phyloP scores from a whole-genome alignment of 2,113 vertebrate genomes.

The Amblyopsis rosae region DNA sequence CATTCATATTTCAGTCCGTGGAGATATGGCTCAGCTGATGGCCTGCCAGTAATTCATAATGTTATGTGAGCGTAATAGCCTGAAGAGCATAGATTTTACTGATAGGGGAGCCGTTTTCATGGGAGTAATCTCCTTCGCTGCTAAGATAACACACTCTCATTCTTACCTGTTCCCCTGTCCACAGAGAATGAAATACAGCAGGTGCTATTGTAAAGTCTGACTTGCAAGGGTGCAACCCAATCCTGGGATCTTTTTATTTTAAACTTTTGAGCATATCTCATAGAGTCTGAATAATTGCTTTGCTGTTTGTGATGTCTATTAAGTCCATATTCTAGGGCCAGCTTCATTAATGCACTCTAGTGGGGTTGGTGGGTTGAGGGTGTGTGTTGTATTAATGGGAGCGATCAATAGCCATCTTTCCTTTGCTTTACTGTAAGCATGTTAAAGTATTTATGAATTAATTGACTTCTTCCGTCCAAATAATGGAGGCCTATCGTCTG shows the following conservation, averaged over 20 bases:
- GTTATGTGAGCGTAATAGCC: conserved; percentile 70
- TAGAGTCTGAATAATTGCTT: conserved; percentile 50
- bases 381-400: conserved; percentile 69
- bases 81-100: conserved; percentile 56
- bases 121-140: conserved; percentile 28
- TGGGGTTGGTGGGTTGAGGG: conserved; percentile 17
- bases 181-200: conserved; percentile 49
- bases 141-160: conserved; percentile 40
- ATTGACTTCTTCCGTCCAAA: conserved; percentile 77
- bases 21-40: conserved; percentile 68
- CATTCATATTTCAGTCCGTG: conserved; percentile 76
- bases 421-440: conserved; percentile 78
- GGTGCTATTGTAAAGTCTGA: conserved; percentile 32
- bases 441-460: conserved; percentile 86
- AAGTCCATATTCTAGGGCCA: conserved; percentile 57
- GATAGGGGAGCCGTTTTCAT: conserved; percentile 60
- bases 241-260: background rate
- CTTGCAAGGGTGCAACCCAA: background rate
- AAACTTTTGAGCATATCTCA: conserved; percentile 29
- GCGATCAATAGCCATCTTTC: conserved; percentile 79
- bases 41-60: conserved; percentile 73
- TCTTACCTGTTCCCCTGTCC: conserved; percentile 50
- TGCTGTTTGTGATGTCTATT: conserved; percentile 47
- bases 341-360: conserved; percentile 61
- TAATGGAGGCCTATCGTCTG: conserved; percentile 49